phyloP scores from a whole-genome alignment of 2,113 vertebrate genomes.

The Xenopus laevis region DNA sequence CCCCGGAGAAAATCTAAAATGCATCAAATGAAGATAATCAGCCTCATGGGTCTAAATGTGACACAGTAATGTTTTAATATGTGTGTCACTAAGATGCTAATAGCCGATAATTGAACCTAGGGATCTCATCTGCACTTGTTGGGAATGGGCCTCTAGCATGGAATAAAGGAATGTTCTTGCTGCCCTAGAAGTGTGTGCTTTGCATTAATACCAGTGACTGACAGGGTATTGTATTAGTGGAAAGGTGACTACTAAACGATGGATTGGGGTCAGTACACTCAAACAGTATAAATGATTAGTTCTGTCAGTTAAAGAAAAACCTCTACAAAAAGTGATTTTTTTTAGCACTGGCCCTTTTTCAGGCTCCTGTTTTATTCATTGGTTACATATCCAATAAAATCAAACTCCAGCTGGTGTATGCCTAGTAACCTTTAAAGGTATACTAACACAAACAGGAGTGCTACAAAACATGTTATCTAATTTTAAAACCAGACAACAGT shows the following conservation, averaged over 20 bases:
- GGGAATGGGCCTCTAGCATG: conserved; percentile 3
- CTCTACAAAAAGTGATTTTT: no score
- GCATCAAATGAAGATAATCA: conserved; percentile 18
- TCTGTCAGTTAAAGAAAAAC: no score
- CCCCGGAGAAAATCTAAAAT: conserved; percentile 2
- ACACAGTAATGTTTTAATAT: conserved; percentile 7
- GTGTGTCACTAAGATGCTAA: conserved; percentile 23
- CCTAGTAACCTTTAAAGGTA: no score
- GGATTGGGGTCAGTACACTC: not conserved
- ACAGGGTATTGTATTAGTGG: not conserved
- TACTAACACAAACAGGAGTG: no score
- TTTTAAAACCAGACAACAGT: no score
- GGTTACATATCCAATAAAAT: no score
- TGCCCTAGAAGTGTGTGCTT: not conserved
- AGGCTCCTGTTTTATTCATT: no score
- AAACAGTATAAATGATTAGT: no score
- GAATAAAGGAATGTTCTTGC: not conserved
- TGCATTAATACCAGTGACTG: not conserved
- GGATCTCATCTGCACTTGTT: conserved; percentile 1
- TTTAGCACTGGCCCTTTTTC: no score
- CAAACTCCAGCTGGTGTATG: no score
- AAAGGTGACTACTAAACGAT: not conserved
- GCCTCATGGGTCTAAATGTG: conserved; percentile 2
- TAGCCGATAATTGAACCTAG: conserved; percentile 15
- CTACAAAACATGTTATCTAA: no score